phyloP scores from a whole-genome alignment of 2,113 vertebrate species.

The Dipodomys merriami region DNA sequence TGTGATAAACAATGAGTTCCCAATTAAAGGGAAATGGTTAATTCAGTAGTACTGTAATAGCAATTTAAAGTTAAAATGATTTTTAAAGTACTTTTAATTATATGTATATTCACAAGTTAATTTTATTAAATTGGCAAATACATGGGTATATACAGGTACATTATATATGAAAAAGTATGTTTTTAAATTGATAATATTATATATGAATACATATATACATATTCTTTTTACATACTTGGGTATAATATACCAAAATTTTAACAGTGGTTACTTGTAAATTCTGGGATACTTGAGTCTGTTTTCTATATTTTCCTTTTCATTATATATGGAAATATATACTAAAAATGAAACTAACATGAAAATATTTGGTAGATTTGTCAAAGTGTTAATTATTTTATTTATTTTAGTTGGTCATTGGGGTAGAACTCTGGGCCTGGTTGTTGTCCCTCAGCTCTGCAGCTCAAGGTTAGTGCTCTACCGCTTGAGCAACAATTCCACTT shows the following conservation, averaged over 20 bases:
- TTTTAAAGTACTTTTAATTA: background rate
- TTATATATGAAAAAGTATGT: background rate
- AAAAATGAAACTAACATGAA: background rate
- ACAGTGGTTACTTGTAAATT: background rate
- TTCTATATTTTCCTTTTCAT: background rate
- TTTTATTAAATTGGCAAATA: slow-evolving; percentile 6
- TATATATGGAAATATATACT: background rate
- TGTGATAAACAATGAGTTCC: background rate
- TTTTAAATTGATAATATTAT: background rate
- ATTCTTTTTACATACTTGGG: too few relatives aligned
- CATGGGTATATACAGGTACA: background rate
- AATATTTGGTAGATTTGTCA: slow-evolving; percentile 5
- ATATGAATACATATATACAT: background rate
- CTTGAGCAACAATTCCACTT: too few relatives aligned
- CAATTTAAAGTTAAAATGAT: background rate
- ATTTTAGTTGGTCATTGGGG: too few relatives aligned
- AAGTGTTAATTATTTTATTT: background rate
- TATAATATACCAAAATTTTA: background rate
- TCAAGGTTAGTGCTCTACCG: too few relatives aligned
- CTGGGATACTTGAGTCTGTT: background rate
- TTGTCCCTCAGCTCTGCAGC: too few relatives aligned
- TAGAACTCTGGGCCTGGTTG: too few relatives aligned
- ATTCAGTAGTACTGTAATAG: background rate
- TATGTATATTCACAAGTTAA: background rate
- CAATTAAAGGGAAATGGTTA: slow-evolving; percentile 27